phyloP scores from a whole-genome alignment of 2,797 vertebrate species.

The Adelosebastes latens region DNA sequence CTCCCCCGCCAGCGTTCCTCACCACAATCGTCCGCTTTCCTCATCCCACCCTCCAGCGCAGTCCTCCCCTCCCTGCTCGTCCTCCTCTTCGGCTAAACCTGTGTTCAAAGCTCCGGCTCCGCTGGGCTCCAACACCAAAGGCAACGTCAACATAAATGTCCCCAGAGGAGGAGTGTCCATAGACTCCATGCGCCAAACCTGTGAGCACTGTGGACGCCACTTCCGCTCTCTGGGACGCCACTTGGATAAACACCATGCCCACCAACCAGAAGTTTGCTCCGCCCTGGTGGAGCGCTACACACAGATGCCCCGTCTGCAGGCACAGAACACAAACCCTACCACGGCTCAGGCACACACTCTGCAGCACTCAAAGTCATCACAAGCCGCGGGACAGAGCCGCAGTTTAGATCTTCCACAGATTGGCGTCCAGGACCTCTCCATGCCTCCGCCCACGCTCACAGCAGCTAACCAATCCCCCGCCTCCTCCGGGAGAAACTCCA shows the following conservation, averaged over 20 bases:
- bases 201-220: slow-evolving; percentile 84
- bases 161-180: slow-evolving; percentile 60
- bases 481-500: slow-evolving; percentile 59
- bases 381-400: slow-evolving; percentile 10
- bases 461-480: slow-evolving; percentile 59
- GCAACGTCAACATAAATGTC: slow-evolving; percentile 30
- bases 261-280: slow-evolving; percentile 82
- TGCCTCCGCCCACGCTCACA: slow-evolving; percentile 62
- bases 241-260: slow-evolving; percentile 84
- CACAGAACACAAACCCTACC: slow-evolving; percentile 48
- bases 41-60: slow-evolving; percentile 45
- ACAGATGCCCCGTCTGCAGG: slow-evolving; percentile 73
- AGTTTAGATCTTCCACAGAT: slow-evolving; percentile 43
- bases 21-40: slow-evolving; percentile 36
- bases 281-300: slow-evolving; percentile 80
- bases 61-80: slow-evolving; percentile 59
- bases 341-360: slow-evolving; percentile 20
- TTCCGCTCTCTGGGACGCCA: slow-evolving; percentile 85
- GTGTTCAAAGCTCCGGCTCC: slow-evolving; percentile 79
- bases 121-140: slow-evolving; percentile 41
- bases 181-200: slow-evolving; percentile 79
- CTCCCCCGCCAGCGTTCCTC: slow-evolving; percentile 38
- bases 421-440: slow-evolving; percentile 69
- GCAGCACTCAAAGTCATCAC: slow-evolving; percentile 32
- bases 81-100: slow-evolving; percentile 50